phyloP scores from a whole-genome alignment of 2,888 invertebrate species.

The Exephanes ischioxanthus region DNA sequence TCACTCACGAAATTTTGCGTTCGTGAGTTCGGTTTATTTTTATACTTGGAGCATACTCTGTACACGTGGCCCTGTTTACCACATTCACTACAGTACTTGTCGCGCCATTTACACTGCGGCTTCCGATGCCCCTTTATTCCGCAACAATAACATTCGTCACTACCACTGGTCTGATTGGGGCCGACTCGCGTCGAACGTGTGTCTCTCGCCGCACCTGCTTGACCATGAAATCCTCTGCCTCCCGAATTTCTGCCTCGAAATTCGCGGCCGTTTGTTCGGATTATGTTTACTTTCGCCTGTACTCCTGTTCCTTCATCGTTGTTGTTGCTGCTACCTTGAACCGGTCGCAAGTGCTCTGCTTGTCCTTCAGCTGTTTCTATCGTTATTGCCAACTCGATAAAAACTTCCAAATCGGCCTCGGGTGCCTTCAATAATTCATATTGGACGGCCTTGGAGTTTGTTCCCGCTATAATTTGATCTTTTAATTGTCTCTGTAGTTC shows the following conservation, averaged over 20 bases:
- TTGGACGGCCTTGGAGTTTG: slow-evolving; percentile 24
- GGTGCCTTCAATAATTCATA: slow-evolving; percentile 40
- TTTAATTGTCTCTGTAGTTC: slow-evolving; percentile 30
- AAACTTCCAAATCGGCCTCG: slow-evolving; percentile 10
- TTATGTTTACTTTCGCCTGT: not conserved
- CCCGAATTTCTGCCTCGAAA: no score
- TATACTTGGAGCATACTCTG: slow-evolving; percentile 3
- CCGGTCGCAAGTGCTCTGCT: not conserved
- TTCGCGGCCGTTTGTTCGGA: not conserved
- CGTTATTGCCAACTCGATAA: slow-evolving; percentile 12
- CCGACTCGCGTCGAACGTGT: no score
- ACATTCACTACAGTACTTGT: slow-evolving; percentile 46
- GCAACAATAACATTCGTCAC: slow-evolving; percentile 3
- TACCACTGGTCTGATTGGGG: not conserved
- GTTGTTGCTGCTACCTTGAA: not conserved
- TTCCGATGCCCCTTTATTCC: slow-evolving; percentile 6
- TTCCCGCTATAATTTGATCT: slow-evolving; percentile 38
- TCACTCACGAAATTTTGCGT: slow-evolving; percentile 2
- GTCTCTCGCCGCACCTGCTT: no score
- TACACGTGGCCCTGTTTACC: slow-evolving; percentile 39
- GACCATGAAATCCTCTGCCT: no score
- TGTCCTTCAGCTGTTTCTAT: slow-evolving; percentile 26
- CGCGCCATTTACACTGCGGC: slow-evolving; percentile 3
- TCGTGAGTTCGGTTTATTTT: not conserved
- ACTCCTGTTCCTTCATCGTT: not conserved